These are phyloP conservation scores for Pachyrhynchus sulphureomaculatus DNA, from an alignment of 1,140 invertebrate species.

Conservation along the genomic window DNA sequence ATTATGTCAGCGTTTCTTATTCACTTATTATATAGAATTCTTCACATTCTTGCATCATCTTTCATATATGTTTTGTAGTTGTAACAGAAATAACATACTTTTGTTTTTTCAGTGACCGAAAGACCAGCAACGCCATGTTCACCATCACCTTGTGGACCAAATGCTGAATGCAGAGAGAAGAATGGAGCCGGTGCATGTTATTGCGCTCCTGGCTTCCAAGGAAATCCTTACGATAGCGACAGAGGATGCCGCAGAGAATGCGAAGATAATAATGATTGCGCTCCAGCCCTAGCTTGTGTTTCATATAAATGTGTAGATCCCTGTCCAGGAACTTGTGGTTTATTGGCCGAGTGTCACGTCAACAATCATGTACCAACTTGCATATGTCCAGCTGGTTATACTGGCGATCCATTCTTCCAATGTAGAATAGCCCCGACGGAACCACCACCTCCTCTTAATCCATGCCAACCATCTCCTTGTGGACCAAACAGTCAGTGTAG, in stretches of 20 bases:
- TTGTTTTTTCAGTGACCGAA: constrained; percentile 46
- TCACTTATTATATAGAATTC: no score
- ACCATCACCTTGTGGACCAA: constrained; percentile 78
- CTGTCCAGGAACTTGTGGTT: constrained; percentile 72
- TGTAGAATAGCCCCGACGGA: constrained; percentile 60
- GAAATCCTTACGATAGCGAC: constrained; percentile 69
- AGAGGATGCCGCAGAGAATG: constrained; percentile 74
- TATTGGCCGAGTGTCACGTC: constrained; percentile 71
- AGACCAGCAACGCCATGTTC: constrained; percentile 58
- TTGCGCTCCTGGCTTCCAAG: constrained; percentile 72
- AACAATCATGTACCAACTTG: constrained; percentile 75
- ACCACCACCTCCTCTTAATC: constrained; percentile 51
- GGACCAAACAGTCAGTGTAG: constrained; percentile 68
- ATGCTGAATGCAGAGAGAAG: constrained; percentile 74
- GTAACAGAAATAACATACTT: no score
- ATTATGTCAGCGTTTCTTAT: no score
- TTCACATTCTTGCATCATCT: no score
- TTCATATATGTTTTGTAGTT: no score
- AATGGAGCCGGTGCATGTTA: constrained; percentile 76
- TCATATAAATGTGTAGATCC: constrained; percentile 76
- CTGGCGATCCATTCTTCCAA: constrained; percentile 78
- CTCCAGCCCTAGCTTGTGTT: constrained; percentile 66
- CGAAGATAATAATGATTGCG: constrained; percentile 73
- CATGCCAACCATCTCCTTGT: constrained; percentile 65
- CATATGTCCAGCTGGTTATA: constrained; percentile 69